Base-by-base conservation (phyloP, 2,888 invertebrate genomes). In the Adela reaumurella region DNA sequence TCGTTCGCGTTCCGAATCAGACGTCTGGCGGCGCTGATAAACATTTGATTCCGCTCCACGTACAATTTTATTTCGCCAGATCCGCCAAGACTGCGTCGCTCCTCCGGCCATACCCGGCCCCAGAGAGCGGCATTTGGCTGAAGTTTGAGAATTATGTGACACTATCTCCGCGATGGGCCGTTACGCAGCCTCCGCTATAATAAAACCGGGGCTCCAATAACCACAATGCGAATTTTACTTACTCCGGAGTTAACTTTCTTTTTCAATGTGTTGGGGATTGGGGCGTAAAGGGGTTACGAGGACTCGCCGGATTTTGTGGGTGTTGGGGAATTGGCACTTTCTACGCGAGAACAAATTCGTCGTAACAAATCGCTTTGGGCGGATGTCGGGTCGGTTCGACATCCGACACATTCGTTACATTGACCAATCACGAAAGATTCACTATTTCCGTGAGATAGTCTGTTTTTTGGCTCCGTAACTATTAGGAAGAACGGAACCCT, bases 131-230 rank as follows among this genome's bases (percentile, higher is more conserved):
- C 35, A 35, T 35, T 35, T 35, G 46, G 20, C 41, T 54, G 55
- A 58, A 58, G 50, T 55, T 58, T 49, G 54, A 51, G 50, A 58
- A 55, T 58, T 57, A 58, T 57, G 57, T 59, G 58, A 57, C 59
- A 55, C 53, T 57, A 57, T 58, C 59, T 56, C 28, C 35, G 49
- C 43, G 20, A 24, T 35, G 44, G 51, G 46, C 48, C 44, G 47
- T 42, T 50, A 46, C 42, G 48, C 46, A 43, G 49, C 42, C 51
- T 3, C 43, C 19, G 46, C 35, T 50, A 55, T 53, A 51, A 54
- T 54, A 55, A 53, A 49, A 54, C 43, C 49, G 52, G 52, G 28
- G 46, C 48, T 51, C 52, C 52, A 50, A 51, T 54, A 51, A 49
- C 50, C 47, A 49, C 49, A 52, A 44, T 19, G 50, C 50, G 47